Evolutionary conservation across 1,140 invertebrate genomes (phyloP).

Genomic region (Pseudoatta argentina): DNA sequence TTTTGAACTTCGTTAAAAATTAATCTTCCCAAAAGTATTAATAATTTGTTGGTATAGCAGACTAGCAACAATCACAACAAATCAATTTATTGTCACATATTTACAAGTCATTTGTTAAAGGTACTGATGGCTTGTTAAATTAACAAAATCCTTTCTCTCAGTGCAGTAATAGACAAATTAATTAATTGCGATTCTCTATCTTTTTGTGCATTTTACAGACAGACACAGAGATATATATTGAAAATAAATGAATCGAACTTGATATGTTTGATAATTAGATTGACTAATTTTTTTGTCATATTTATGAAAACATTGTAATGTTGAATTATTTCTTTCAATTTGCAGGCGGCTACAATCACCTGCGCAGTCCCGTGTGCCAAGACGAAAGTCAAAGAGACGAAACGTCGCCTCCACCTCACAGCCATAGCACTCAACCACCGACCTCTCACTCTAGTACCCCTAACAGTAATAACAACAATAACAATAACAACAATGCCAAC

Average conservation of each 20-base stretch:
- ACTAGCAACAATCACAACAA: too few species aligned
- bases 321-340: constrained; percentile 47
- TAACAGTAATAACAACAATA: constrained; percentile 82
- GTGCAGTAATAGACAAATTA: neutral
- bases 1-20: too few species aligned
- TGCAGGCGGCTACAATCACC: constrained; percentile 87
- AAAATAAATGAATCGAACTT: neutral
- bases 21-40: too few species aligned
- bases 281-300: neutral
- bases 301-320: neutral
- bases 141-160: too few species aligned
- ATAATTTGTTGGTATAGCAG: too few species aligned
- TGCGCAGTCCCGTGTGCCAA: constrained; percentile 87
- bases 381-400: constrained; percentile 86
- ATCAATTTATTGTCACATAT: too few species aligned
- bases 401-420: constrained; percentile 85
- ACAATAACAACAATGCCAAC: constrained; percentile 83
- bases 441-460: constrained; percentile 81
- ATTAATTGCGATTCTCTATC: neutral
- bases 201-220: neutral
- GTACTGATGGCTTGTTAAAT: too few species aligned
- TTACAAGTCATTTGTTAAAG: too few species aligned
- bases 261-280: neutral
- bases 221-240: neutral
- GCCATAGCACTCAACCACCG: constrained; percentile 81